Conservation (phyloP, 2,113 vertebrate genomes). For the Tupaia chinensis region DNA sequence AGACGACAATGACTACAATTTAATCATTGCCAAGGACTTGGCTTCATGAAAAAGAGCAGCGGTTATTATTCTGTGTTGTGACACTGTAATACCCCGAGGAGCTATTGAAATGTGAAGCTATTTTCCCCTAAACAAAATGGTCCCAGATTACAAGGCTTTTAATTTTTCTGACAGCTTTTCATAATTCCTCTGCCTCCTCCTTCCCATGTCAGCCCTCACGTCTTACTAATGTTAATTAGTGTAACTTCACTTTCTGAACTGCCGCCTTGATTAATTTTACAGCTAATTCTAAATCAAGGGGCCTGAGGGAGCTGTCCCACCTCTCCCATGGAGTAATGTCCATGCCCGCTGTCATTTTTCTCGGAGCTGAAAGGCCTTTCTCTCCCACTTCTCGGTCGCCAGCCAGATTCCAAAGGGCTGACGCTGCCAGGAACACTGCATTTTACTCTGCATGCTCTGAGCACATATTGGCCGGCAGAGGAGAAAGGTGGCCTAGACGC, state of each 20-base stretch:
- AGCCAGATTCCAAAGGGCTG: background rate
- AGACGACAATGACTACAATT: background rate
- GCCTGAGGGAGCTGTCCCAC: background rate
- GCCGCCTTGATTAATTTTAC: constrained; percentile 37
- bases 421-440: background rate
- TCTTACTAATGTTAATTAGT: constrained; percentile 55
- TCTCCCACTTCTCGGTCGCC: constrained; percentile 4
- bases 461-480: background rate
- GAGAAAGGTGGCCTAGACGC: constrained; percentile 12
- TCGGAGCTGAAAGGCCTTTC: background rate
- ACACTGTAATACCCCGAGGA: background rate
- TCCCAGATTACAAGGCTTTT: constrained; percentile 37
- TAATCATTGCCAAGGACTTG: background rate
- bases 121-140: constrained; percentile 54
- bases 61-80: background rate
- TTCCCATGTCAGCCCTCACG: constrained; percentile 39
- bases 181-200: constrained; percentile 1
- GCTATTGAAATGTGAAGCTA: background rate
- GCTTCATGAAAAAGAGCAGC: background rate
- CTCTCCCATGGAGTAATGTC: background rate
- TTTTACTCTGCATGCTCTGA: background rate
- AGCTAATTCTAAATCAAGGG: background rate
- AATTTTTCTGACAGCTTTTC: constrained; percentile 58
- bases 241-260: constrained; percentile 48
- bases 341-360: background rate